phyloP scores from a whole-genome alignment of 23 tunicate species.

The Oikopleura albicans region DNA sequence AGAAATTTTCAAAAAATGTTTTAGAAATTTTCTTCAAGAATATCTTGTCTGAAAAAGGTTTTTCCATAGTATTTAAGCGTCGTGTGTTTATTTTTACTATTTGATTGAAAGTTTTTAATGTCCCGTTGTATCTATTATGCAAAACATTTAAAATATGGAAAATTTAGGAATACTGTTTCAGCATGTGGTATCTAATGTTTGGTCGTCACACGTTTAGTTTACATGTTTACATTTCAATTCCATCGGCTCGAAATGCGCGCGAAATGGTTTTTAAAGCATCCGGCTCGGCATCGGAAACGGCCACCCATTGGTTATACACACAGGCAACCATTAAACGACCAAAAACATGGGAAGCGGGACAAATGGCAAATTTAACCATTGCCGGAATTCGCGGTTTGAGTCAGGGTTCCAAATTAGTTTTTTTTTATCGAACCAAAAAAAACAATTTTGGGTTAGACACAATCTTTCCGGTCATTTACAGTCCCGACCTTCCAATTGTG shows the following conservation, averaged over 20 bases:
- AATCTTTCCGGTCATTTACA: too few species aligned
- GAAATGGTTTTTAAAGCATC: neutral
- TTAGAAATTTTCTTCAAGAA: too few species aligned
- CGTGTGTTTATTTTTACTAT: too few species aligned
- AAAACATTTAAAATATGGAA: too few species aligned
- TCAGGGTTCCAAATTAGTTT: neutral
- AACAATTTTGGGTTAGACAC: too few species aligned
- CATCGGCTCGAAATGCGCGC: neutral
- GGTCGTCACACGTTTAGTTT: neutral
- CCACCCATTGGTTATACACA: neutral
- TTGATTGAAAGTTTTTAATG: too few species aligned
- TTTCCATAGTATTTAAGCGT: too few species aligned
- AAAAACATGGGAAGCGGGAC: neutral
- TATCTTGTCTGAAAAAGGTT: too few species aligned
- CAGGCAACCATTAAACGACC: neutral
- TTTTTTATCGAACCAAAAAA: too few species aligned
- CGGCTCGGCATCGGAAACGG: neutral
- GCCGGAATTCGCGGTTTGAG: neutral
- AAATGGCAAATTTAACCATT: neutral
- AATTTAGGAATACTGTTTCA: neutral
- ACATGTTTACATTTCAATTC: neutral
- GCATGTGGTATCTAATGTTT: slow-evolving; percentile 8
- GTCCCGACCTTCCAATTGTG: too few species aligned
- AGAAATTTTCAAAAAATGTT: too few species aligned
- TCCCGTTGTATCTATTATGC: too few species aligned